These are phyloP conservation scores for Desmophyllum pertusum DNA, from an alignment of 92 coral and sea anemone species.

Conservation along the genomic window DNA sequence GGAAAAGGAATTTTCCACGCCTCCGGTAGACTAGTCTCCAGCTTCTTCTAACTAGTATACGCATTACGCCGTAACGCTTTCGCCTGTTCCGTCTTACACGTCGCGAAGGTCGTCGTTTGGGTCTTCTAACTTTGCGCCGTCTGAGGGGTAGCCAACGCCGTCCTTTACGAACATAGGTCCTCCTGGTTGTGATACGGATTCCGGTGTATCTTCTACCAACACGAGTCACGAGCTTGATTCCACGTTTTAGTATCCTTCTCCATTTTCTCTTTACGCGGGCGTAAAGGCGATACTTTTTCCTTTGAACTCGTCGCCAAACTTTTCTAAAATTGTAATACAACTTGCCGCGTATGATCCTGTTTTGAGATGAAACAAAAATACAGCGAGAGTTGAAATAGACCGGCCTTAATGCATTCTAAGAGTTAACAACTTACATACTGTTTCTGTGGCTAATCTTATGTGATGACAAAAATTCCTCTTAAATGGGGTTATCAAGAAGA, in stretches of 20 bases:
- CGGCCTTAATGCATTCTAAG: background rate
- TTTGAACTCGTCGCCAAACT: constrained; percentile 35
- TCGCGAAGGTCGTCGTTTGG: constrained; percentile 15
- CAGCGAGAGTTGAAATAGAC: background rate
- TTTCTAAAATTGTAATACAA: constrained; percentile 13
- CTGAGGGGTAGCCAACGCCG: constrained; percentile 3
- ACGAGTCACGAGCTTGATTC: constrained; percentile 2
- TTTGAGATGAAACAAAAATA: background rate
- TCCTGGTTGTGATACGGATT: background rate
- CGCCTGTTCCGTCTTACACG: constrained; percentile 2
- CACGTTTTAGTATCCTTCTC: constrained; percentile 5
- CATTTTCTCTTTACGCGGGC: background rate
- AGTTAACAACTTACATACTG: background rate
- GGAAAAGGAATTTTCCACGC: constrained; percentile 31
- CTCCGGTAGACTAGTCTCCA: constrained; percentile 27
- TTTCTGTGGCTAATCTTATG: no score
- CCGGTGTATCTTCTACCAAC: background rate
- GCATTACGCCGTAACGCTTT: constrained; percentile 37
- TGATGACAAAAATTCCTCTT: no score
- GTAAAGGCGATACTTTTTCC: constrained; percentile 13
- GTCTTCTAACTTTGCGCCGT: constrained; percentile 6
- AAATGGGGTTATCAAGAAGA: no score
- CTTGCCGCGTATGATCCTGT: constrained; percentile 16
- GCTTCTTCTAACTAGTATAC: background rate
- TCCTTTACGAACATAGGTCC: background rate